phyloP scores from a whole-genome alignment of 2,113 vertebrate genomes.

The Speoplatyrhinus poulsoni region DNA sequence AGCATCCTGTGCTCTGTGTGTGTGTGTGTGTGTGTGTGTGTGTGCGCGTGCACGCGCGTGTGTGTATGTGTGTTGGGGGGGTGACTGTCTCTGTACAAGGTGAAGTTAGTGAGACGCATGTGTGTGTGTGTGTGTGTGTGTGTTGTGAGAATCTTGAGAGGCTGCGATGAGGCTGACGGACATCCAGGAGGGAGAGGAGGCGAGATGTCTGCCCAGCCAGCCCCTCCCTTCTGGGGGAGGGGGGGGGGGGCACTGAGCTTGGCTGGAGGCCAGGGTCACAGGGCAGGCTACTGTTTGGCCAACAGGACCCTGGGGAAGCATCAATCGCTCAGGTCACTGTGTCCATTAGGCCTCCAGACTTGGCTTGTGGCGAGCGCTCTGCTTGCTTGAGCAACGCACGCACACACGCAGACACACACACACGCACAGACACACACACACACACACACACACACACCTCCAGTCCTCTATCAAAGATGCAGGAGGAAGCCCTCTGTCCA shows the following conservation, averaged over 20 bases:
- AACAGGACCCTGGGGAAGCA: slow-evolving; percentile 71
- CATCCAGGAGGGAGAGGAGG: no score
- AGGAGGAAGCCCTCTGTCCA: slow-evolving; percentile 81
- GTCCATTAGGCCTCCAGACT: slow-evolving; percentile 71
- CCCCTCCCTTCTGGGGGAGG: slow-evolving; percentile 37
- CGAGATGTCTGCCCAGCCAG: neutral
- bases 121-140: no score
- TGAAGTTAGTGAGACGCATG: no score
- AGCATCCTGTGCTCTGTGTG: slow-evolving; percentile 77
- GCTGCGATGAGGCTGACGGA: no score
- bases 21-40: slow-evolving; percentile 15
- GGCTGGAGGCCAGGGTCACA: slow-evolving; percentile 62
- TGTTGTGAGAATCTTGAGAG: no score
- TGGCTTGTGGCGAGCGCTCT: slow-evolving; percentile 28
- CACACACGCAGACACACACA: neutral
- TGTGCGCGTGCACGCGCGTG: neutral
- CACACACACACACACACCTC: slow-evolving; percentile 1
- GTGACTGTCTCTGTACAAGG: slow-evolving; percentile 61
- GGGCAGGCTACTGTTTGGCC: slow-evolving; percentile 65
- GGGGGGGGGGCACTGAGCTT: slow-evolving; percentile 59
- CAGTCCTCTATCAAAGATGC: slow-evolving; percentile 75
- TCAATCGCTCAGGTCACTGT: slow-evolving; percentile 72
- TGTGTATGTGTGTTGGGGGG: slow-evolving; percentile 15
- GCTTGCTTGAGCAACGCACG: slow-evolving; percentile 45
- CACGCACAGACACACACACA: neutral